A percentile compares a stretch with the other conserved stretches of the same genome.
Evolutionary conservation across 2,797 vertebrate species (phyloP).

Genomic region (Acrocephalus scirpaceus): DNA sequence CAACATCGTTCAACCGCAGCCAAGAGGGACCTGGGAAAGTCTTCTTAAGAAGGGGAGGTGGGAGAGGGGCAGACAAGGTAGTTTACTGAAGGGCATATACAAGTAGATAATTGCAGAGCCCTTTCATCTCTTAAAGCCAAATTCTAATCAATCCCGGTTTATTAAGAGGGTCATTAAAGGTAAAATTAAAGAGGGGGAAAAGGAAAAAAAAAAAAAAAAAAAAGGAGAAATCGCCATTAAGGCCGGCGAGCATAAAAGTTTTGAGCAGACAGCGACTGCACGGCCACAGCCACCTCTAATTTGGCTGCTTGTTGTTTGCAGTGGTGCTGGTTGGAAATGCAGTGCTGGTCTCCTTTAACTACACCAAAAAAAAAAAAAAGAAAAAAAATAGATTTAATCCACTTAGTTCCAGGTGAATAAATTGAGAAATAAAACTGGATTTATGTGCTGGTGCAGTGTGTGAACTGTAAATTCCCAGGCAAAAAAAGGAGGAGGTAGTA

Average conservation of each 20-base stretch:
- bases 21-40: slow-evolving; percentile 88
- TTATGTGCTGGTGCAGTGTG: slow-evolving; percentile 60
- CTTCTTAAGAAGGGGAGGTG: slow-evolving; percentile 80
- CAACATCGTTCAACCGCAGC: slow-evolving; percentile 91
- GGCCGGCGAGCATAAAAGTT: slow-evolving; percentile 47
- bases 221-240: slow-evolving; percentile 2
- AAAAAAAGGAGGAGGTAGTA: slow-evolving; percentile 62
- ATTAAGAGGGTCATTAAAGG: slow-evolving; percentile 72
- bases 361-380: background rate
- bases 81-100: slow-evolving; percentile 76
- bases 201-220: too few species aligned
- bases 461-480: slow-evolving; percentile 60
- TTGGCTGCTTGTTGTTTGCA: slow-evolving; percentile 49
- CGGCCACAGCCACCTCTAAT: slow-evolving; percentile 31
- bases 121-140: slow-evolving; percentile 73
- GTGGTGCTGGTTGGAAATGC: slow-evolving; percentile 65
- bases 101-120: slow-evolving; percentile 71
- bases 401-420: slow-evolving; percentile 78
- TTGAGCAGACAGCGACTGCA: slow-evolving; percentile 34
- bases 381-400: slow-evolving; percentile 31
- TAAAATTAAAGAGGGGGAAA: background rate
- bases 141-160: slow-evolving; percentile 72
- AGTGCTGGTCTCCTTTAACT: slow-evolving; percentile 15
- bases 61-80: slow-evolving; percentile 78
- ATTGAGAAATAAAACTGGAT: slow-evolving; percentile 76